Conservation (phyloP, 2,888 invertebrate species). For the Oscheius sp. region DNA sequence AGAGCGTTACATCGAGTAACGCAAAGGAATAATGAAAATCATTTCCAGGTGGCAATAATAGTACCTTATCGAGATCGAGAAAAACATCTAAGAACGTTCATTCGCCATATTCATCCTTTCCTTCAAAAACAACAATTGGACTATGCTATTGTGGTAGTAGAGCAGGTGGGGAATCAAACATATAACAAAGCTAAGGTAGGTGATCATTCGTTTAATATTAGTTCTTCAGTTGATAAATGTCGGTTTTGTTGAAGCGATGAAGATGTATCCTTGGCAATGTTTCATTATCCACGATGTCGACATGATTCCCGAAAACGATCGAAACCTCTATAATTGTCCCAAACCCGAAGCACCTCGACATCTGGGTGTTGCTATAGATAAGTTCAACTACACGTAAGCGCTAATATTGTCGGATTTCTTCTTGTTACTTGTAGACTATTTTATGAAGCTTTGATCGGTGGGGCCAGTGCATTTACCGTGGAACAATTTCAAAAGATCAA, state of each 20-base stretch:
- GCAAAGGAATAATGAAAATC: not conserved
- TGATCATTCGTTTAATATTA: not conserved
- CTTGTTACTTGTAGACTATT: constrained; percentile 79
- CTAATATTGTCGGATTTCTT: not conserved
- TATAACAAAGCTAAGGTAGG: constrained; percentile 85
- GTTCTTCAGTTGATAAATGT: constrained; percentile 85
- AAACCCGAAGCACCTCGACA: constrained; percentile 70
- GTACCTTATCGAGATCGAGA: constrained; percentile 80
- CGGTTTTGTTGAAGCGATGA: constrained; percentile 88
- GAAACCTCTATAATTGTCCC: constrained; percentile 70
- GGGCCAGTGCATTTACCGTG: constrained; percentile 87
- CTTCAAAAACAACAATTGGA: constrained; percentile 89
- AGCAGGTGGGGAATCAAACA: constrained; percentile 76
- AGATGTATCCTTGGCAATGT: constrained; percentile 72
- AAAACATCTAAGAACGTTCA: constrained; percentile 76
- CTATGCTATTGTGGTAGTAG: constrained; percentile 90
- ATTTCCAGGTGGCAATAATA: constrained; percentile 79
- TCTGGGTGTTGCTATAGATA: constrained; percentile 70
- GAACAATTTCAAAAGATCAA: constrained; percentile 88
- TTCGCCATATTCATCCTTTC: constrained; percentile 91
- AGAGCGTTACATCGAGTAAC: not conserved
- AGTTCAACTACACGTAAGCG: constrained; percentile 66
- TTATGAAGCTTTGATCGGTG: constrained; percentile 89
- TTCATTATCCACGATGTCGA: constrained; percentile 73
- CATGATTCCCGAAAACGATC: constrained; percentile 67